Evolutionary conservation across 1,140 invertebrate species (phyloP).

Genomic region (Drosophila sproati): DNA sequence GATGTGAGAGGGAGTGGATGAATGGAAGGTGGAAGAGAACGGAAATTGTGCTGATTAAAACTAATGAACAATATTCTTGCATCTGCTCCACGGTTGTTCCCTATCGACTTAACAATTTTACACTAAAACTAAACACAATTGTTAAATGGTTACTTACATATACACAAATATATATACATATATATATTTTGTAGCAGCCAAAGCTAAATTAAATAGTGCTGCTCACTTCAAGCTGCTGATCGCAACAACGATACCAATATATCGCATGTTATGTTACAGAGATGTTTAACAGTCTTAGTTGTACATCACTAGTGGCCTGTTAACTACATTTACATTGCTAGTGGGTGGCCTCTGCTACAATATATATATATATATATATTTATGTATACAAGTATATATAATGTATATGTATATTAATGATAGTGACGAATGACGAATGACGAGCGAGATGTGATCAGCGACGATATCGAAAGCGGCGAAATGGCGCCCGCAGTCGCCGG

Average conservation of each 20-base stretch:
- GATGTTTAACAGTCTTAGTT: too few species aligned
- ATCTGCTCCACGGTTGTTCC: background rate
- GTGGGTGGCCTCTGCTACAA: too few species aligned
- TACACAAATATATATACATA: conserved; percentile 13
- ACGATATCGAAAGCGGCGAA: conserved; percentile 80
- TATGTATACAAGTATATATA: conserved; percentile 23
- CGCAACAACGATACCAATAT: too few species aligned
- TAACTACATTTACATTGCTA: too few species aligned
- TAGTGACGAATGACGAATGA: conserved; percentile 30
- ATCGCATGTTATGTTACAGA: too few species aligned
- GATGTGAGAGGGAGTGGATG: background rate
- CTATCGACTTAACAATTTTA: conserved; percentile 29
- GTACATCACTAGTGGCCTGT: too few species aligned
- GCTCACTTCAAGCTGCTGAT: too few species aligned
- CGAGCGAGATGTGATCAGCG: conserved; percentile 56
- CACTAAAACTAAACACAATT: conserved; percentile 39
- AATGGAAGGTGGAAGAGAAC: background rate
- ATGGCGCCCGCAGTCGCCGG: conserved; percentile 76
- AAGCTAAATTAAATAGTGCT: too few species aligned
- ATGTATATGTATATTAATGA: conserved; percentile 34
- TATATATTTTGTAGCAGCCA: background rate
- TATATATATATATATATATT: conserved; percentile 8
- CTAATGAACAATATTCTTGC: conserved; percentile 14
- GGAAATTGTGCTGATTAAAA: background rate
- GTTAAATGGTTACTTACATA: conserved; percentile 4